Conservation (phyloP, 2,888 invertebrate genomes). For the Cybosia mesomella region DNA sequence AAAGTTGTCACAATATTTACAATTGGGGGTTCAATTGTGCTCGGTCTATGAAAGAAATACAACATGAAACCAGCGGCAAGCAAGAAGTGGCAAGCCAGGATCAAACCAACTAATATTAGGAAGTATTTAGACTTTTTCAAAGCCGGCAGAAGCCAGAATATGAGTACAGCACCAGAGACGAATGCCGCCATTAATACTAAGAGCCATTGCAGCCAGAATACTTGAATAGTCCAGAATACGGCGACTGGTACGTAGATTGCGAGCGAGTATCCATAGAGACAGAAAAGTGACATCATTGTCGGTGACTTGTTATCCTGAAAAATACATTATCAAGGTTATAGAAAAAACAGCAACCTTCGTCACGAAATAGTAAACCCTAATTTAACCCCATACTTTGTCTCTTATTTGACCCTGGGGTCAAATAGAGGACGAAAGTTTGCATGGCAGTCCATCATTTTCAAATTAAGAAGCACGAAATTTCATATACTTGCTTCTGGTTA, state of each 20-base stretch:
- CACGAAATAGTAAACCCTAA: neutral
- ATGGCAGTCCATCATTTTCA: too few species aligned
- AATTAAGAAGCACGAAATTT: too few species aligned
- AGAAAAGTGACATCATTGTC: conserved; percentile 94
- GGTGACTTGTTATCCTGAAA: conserved; percentile 86
- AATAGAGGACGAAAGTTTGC: too few species aligned
- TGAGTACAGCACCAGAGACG: conserved; percentile 94
- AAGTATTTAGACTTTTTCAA: conserved; percentile 88
- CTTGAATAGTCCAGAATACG: conserved; percentile 96
- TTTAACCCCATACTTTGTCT: too few species aligned
- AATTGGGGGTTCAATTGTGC: conserved; percentile 28
- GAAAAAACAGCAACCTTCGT: neutral
- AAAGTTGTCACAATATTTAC: conserved; percentile 36
- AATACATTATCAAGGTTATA: conserved; percentile 24
- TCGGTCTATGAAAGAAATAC: conserved; percentile 91
- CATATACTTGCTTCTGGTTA: too few species aligned
- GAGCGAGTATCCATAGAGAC: conserved; percentile 98
- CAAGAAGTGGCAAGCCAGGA: conserved; percentile 92
- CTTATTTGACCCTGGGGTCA: too few species aligned
- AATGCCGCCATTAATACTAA: conserved; percentile 93
- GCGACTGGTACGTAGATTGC: conserved; percentile 98
- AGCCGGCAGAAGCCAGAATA: conserved; percentile 93
- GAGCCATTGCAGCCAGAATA: conserved; percentile 94
- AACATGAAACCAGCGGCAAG: conserved; percentile 95
- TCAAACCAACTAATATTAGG: conserved; percentile 81